Base-by-base conservation (phyloP, 2,888 invertebrate genomes). In the Apotomis betuletana region DNA sequence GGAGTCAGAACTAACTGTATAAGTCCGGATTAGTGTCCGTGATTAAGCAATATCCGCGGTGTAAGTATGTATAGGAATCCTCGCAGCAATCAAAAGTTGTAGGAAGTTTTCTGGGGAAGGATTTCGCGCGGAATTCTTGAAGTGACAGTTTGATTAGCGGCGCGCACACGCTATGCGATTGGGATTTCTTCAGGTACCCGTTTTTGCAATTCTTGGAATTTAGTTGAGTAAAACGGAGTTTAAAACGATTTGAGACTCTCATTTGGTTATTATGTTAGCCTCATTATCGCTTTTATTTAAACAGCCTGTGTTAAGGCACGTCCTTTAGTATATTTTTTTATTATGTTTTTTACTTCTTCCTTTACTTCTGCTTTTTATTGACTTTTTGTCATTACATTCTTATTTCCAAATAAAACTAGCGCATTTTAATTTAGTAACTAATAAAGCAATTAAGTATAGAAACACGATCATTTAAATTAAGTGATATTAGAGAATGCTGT, bases 81-180 rank as follows among this genome's bases (percentile, higher is more conserved):
- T 88, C 85, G 81, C 86, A 86, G 90, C 91, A 92, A 92, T 92
- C 92, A 92, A 90, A 92, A 92, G 91, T 92, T 92, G 87, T 84
- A 85, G 84, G 78, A 90, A 91, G 90, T 91, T 90, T 91, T 90
- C 91, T 89, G 85, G 86, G 86, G 84, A 84, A 87, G 91, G 90
- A 90, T 91, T 92, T 88, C 89, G 87, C 90, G 86, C 85, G 90
- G 91, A 90, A 93, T 93, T 93, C 93, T 92, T 92, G 85, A 88
- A 90, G 91, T 92, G 93, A 93, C 93, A 93, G 92, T 93, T 93
- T 93, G 92, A 93, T 93, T 93, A 93, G 92, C 92, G 87, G 92
- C 89, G 86, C 87, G 91, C 90, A 90, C 90, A 91, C 90, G 91
- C 90, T 87, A 85, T 80, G 67, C 41, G 70, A 71, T 68, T 68